phyloP scores from a whole-genome alignment of 2,113 vertebrate species.

The Synodontis membranacea region DNA sequence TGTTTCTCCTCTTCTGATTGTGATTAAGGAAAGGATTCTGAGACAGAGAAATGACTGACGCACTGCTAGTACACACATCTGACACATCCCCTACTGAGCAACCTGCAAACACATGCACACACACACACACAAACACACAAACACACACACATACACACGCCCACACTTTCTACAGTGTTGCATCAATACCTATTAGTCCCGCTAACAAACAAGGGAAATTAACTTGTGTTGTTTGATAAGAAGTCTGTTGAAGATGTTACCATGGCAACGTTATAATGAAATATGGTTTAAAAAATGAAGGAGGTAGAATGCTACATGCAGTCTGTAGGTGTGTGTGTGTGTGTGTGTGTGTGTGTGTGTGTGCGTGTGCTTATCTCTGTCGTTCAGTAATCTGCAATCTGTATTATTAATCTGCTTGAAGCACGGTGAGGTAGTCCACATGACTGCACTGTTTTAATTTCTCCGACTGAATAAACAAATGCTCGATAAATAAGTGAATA shows the following conservation, averaged over 20 bases:
- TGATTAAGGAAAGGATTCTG: slow-evolving; percentile 14
- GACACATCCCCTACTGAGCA: not conserved
- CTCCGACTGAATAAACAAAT: slow-evolving; percentile 72
- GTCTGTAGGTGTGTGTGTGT: not conserved
- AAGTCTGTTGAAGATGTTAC: slow-evolving; percentile 38
- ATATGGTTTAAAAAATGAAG: slow-evolving; percentile 27
- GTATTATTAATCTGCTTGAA: slow-evolving; percentile 57
- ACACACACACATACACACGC: slow-evolving; percentile 28
- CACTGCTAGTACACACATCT: slow-evolving; percentile 17
- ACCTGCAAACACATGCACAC: not conserved
- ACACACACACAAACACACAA: slow-evolving; percentile 25
- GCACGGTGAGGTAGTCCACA: slow-evolving; percentile 63
- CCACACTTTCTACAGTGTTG: slow-evolving; percentile 21
- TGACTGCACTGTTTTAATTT: slow-evolving; percentile 74
- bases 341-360: slow-evolving; percentile 30
- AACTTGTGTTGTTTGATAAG: slow-evolving; percentile 40
- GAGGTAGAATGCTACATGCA: not conserved
- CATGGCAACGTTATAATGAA: slow-evolving; percentile 38
- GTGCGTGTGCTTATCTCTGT: slow-evolving; percentile 47
- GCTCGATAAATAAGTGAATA: slow-evolving; percentile 78
- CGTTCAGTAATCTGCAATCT: slow-evolving; percentile 59
- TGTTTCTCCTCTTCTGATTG: slow-evolving; percentile 19
- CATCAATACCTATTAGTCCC: slow-evolving; percentile 38
- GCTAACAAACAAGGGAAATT: slow-evolving; percentile 46
- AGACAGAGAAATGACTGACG: slow-evolving; percentile 6